phyloP scores from a whole-genome alignment of 1,140 invertebrate species.

The Drosophila kepulauana region DNA sequence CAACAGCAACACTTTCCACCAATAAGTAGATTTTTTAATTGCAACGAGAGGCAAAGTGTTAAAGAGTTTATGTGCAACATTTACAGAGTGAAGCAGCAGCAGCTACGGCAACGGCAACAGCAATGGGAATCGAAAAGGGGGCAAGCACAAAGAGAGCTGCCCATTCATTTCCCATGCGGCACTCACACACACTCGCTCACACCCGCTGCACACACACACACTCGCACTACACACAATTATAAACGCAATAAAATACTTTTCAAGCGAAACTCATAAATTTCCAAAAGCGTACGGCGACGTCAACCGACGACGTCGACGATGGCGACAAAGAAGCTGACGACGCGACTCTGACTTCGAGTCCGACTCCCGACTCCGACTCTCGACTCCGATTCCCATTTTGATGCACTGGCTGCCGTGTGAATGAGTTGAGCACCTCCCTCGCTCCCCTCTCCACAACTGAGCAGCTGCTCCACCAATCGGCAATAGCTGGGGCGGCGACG shows the following conservation, averaged over 20 bases:
- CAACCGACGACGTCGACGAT: constrained; percentile 64
- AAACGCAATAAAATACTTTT: constrained; percentile 84
- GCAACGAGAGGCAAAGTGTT: constrained; percentile 82
- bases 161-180: constrained; percentile 72
- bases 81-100: constrained; percentile 53
- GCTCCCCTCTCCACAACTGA: neutral
- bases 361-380: constrained; percentile 16
- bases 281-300: constrained; percentile 72
- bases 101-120: constrained; percentile 6
- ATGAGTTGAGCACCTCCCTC: constrained; percentile 44
- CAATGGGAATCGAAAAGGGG: constrained; percentile 1
- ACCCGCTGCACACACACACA: constrained; percentile 26
- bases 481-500: constrained; percentile 40
- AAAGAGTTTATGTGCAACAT: constrained; percentile 85
- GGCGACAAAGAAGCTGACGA: constrained; percentile 68
- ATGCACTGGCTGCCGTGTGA: constrained; percentile 71
- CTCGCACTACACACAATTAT: constrained; percentile 72
- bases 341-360: constrained; percentile 38
- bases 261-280: constrained; percentile 84
- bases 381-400: constrained; percentile 42
- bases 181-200: constrained; percentile 23
- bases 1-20: constrained; percentile 61
- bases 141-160: constrained; percentile 39
- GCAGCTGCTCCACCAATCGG: constrained; percentile 49
- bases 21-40: constrained; percentile 81